Evolutionary conservation across 2,888 invertebrate species (phyloP).

Genomic region (Scaptomyza polygonia): DNA sequence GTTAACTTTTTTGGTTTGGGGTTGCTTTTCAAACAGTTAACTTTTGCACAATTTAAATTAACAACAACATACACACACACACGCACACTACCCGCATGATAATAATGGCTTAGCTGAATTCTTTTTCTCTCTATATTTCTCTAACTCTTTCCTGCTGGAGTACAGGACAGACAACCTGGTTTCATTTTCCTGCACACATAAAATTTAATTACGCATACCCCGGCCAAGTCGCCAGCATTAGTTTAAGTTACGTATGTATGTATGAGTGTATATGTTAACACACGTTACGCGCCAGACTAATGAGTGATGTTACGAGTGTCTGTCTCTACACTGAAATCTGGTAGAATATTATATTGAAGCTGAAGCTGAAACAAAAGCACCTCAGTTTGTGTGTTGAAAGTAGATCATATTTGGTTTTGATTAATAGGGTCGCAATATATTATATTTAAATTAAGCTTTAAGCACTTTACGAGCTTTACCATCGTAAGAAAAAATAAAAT

Average conservation of each 20-base stretch:
- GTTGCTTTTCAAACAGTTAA: constrained; percentile 61
- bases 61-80: constrained; percentile 2
- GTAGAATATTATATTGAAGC: neutral
- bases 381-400: neutral
- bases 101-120: neutral
- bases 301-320: constrained; percentile 50
- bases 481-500: no score
- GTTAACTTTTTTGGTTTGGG: constrained; percentile 1
- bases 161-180: constrained; percentile 47
- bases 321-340: constrained; percentile 12
- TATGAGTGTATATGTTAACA: neutral
- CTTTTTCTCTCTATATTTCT: neutral
- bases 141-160: neutral
- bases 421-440: no score
- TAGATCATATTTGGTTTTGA: no score
- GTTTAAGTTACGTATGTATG: neutral
- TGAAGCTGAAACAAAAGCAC: neutral
- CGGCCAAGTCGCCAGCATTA: constrained; percentile 43
- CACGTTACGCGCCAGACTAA: constrained; percentile 57
- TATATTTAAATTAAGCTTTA: no score
- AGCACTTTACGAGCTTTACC: no score
- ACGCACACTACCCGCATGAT: constrained; percentile 14
- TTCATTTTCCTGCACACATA: constrained; percentile 37
- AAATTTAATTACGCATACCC: constrained; percentile 78
- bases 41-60: constrained; percentile 48